A percentile compares a stretch with the other conserved stretches of the same genome.
phyloP scores from a whole-genome alignment of 1,140 invertebrate species.

The Drosophila serrata region DNA sequence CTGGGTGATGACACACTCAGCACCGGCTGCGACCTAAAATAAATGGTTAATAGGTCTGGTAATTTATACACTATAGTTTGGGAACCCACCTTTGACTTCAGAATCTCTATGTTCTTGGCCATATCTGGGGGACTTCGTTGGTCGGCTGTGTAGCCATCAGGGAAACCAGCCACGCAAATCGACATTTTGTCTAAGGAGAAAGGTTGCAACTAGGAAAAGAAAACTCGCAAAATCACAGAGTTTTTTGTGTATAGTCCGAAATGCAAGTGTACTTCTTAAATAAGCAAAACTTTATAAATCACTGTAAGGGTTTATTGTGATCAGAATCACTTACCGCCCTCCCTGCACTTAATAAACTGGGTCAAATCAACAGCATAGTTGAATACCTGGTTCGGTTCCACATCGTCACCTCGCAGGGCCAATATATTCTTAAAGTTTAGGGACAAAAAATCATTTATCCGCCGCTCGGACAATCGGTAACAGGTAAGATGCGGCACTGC shows the following conservation, averaged over 20 bases:
- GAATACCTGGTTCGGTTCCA: slow-evolving; percentile 29
- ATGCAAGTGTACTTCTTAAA: too few relatives aligned
- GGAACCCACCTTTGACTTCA: slow-evolving; percentile 41
- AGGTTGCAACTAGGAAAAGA: background rate
- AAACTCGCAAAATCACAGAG: background rate
- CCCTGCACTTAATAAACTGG: background rate
- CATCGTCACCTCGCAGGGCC: slow-evolving; percentile 40
- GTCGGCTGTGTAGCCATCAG: slow-evolving; percentile 21
- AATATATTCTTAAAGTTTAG: slow-evolving; percentile 42
- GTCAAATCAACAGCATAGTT: slow-evolving; percentile 4
- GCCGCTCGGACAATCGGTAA: slow-evolving; percentile 16
- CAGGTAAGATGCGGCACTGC: slow-evolving; percentile 46
- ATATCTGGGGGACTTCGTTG: background rate
- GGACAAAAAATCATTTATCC: slow-evolving; percentile 41
- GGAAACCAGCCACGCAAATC: slow-evolving; percentile 43
- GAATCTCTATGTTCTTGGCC: background rate
- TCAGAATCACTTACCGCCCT: slow-evolving; percentile 35
- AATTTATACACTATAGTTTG: background rate
- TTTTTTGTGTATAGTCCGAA: too few relatives aligned
- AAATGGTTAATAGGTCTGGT: background rate
- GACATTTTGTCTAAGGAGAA: slow-evolving; percentile 33
- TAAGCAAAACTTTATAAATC: too few relatives aligned
- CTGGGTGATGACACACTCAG: slow-evolving; percentile 52
- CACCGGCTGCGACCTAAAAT: slow-evolving; percentile 36
- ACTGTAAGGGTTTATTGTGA: too few relatives aligned